Evolutionary conservation across 2,888 invertebrate species (phyloP).

Genomic region (Lottia gigantea): DNA sequence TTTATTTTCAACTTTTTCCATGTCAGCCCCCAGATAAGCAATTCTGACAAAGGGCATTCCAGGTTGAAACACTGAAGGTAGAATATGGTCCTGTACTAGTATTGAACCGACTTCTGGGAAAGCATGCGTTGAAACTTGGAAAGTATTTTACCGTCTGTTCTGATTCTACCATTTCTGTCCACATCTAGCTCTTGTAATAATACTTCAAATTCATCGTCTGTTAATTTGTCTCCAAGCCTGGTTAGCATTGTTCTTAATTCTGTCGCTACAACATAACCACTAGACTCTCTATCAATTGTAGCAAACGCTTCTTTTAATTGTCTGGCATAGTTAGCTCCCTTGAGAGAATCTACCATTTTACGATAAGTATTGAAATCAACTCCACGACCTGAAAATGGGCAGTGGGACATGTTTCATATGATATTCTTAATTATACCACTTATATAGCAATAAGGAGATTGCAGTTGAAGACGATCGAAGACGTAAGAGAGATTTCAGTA

Average conservation of each 20-base stretch:
- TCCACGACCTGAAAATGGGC: constrained; percentile 92
- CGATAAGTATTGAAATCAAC: constrained; percentile 99
- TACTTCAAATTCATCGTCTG: constrained; percentile 33
- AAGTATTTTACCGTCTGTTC: constrained; percentile 79
- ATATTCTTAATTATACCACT: too few species aligned
- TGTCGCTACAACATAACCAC: constrained; percentile 97
- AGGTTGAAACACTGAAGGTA: too few species aligned
- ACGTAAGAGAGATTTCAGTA: not conserved
- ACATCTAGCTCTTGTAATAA: constrained; percentile 75
- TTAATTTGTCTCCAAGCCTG: constrained; percentile 33
- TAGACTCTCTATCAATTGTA: constrained; percentile 98
- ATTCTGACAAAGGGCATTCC: too few species aligned
- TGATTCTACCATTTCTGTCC: constrained; percentile 98
- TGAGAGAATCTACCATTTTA: constrained; percentile 99
- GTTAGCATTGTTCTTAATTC: constrained; percentile 76
- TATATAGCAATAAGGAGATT: too few species aligned
- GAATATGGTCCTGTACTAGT: too few species aligned
- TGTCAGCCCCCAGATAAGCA: too few species aligned
- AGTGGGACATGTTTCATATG: too few species aligned
- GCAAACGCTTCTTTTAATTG: constrained; percentile 99
- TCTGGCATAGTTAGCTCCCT: constrained; percentile 97
- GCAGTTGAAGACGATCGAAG: too few species aligned
- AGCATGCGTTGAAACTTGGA: too few species aligned
- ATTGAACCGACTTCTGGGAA: too few species aligned
- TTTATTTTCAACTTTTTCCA: too few species aligned